Percentiles rank a stretch among this genome's conserved stretches.
Conservation (phyloP, 2,113 vertebrate genomes). For the Otolemur garnettii region DNA sequence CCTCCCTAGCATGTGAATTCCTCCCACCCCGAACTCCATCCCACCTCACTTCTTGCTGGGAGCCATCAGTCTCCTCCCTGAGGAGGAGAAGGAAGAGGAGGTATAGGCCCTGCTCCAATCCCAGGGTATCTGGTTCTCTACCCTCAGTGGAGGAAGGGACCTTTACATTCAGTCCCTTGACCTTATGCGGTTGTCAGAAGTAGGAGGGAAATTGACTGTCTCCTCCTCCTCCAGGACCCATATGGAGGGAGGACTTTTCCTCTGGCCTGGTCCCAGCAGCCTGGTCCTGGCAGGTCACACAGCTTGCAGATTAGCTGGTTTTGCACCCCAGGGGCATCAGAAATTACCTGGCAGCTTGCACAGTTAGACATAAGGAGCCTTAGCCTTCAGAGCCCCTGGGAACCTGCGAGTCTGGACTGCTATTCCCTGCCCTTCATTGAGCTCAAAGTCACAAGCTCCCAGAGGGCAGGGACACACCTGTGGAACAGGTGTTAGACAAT, state of each 20-base stretch:
- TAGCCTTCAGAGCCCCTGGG: slow-evolving; percentile 7
- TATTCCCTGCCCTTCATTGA: slow-evolving; percentile 49
- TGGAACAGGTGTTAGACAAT: slow-evolving; percentile 74
- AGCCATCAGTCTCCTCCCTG: background rate
- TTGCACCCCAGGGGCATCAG: slow-evolving; percentile 66
- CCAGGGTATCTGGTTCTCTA: background rate
- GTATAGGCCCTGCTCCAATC: background rate
- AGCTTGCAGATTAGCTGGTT: slow-evolving; percentile 69
- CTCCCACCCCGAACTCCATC: background rate
- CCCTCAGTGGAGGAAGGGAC: background rate
- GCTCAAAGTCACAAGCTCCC: slow-evolving; percentile 63
- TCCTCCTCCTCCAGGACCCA: background rate
- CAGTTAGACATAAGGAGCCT: slow-evolving; percentile 30
- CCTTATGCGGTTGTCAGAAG: background rate
- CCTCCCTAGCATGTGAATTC: background rate
- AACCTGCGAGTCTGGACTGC: background rate
- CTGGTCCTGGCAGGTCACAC: slow-evolving; percentile 3
- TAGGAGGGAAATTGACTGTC: background rate
- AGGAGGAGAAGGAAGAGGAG: background rate
- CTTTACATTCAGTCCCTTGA: background rate
- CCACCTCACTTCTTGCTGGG: background rate
- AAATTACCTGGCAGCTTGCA: slow-evolving; percentile 51
- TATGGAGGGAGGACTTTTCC: background rate
- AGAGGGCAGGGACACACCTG: slow-evolving; percentile 64
- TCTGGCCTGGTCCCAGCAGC: slow-evolving; percentile 41